Conservation (phyloP, 2,797 vertebrate genomes). For the Varecia variegata region DNA sequence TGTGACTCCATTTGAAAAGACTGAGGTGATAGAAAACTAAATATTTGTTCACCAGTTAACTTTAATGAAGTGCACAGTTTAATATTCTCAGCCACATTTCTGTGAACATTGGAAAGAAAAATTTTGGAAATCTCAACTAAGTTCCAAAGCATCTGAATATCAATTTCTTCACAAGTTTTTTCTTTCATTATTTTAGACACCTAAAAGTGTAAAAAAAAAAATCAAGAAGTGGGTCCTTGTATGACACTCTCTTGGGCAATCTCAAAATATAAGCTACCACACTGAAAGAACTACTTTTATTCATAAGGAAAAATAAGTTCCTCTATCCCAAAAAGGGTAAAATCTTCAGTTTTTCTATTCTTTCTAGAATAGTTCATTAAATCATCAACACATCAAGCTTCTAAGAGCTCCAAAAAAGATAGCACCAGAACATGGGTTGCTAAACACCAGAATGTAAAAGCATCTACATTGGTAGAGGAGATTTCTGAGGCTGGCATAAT, state of each 20-base stretch:
- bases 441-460: background rate
- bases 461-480: background rate
- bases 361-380: background rate
- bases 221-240: background rate
- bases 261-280: slow-evolving; percentile 14
- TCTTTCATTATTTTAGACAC: background rate
- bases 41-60: background rate
- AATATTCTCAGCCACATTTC: background rate
- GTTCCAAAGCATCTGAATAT: background rate
- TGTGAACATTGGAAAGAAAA: slow-evolving; percentile 19
- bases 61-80: slow-evolving; percentile 15
- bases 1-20: background rate
- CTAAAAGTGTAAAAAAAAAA: background rate
- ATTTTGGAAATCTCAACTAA: background rate
- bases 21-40: background rate
- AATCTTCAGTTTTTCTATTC: background rate
- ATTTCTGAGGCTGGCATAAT: background rate
- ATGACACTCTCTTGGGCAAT: background rate
- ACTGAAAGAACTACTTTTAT: background rate
- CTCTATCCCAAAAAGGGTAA: background rate
- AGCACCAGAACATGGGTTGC: background rate
- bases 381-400: background rate
- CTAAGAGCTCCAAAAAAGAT: background rate
- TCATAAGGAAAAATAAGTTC: background rate
- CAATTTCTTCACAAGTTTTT: slow-evolving; percentile 9